phyloP scores from a whole-genome alignment of 2,888 invertebrate genomes.

The Cerceris ruficornis region DNA sequence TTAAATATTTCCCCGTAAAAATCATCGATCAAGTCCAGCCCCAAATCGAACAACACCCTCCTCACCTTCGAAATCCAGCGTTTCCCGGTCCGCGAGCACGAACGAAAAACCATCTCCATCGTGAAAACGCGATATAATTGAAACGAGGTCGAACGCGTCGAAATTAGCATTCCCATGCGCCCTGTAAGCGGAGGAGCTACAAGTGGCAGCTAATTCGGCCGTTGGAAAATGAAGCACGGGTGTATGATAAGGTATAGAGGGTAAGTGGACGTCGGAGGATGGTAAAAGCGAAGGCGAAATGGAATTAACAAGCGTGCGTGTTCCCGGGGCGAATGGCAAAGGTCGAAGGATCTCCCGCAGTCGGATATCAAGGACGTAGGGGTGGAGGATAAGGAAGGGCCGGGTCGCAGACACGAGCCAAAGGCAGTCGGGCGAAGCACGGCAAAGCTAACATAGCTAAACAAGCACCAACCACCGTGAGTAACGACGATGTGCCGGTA shows the following conservation, averaged over 20 bases:
- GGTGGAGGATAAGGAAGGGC: constrained; percentile 52
- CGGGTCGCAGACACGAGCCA: constrained; percentile 42
- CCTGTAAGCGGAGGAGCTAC: background rate
- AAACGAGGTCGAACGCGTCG: no score
- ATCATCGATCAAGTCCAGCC: no score
- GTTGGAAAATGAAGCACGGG: background rate
- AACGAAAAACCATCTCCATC: no score
- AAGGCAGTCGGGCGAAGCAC: constrained; percentile 46
- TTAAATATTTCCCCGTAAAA: no score
- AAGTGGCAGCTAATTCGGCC: background rate
- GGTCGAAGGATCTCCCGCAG: constrained; percentile 27
- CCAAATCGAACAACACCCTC: no score
- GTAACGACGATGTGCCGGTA: constrained; percentile 54
- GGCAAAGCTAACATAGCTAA: constrained; percentile 64
- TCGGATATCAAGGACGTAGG: constrained; percentile 27
- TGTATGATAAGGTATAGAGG: background rate
- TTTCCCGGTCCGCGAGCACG: no score
- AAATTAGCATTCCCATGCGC: background rate
- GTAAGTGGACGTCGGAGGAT: background rate
- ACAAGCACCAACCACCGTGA: constrained; percentile 63
- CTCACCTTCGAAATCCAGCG: no score
- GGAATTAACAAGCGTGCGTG: constrained; percentile 4
- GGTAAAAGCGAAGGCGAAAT: constrained; percentile 2
- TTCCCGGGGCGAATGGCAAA: constrained; percentile 9
- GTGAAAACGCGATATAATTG: no score